Evolutionary conservation across 2,113 vertebrate genomes (phyloP).

Genomic region (Ailurus styani): DNA sequence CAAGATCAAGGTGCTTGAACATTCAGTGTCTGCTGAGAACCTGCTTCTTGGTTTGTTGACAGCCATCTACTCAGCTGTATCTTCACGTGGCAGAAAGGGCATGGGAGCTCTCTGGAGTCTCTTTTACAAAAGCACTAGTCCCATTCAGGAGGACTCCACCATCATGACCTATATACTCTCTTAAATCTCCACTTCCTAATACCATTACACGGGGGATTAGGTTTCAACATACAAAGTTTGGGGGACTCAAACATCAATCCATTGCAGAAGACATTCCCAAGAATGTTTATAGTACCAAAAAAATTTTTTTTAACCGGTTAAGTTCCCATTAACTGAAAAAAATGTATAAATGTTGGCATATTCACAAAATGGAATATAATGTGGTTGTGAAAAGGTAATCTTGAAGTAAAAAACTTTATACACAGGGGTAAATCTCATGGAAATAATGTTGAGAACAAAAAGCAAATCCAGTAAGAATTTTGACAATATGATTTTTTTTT

Average conservation of each 20-base stretch:
- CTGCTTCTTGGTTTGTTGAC: background rate
- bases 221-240: background rate
- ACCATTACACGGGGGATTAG: background rate
- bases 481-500: background rate
- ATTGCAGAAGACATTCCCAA: background rate
- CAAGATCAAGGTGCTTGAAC: background rate
- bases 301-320: background rate
- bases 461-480: background rate
- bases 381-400: background rate
- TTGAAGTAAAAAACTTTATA: background rate
- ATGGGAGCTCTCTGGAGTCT: background rate
- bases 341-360: background rate
- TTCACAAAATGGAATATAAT: background rate
- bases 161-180: background rate
- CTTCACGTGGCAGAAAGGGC: background rate
- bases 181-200: background rate
- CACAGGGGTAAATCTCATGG: background rate
- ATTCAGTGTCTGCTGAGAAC: background rate
- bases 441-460: background rate
- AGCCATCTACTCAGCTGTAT: background rate
- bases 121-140: background rate
- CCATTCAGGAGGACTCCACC: background rate
- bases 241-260: background rate
- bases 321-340: background rate
- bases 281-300: background rate